Conservation (phyloP, 2,113 vertebrate genomes). For the Serinus canaria region DNA sequence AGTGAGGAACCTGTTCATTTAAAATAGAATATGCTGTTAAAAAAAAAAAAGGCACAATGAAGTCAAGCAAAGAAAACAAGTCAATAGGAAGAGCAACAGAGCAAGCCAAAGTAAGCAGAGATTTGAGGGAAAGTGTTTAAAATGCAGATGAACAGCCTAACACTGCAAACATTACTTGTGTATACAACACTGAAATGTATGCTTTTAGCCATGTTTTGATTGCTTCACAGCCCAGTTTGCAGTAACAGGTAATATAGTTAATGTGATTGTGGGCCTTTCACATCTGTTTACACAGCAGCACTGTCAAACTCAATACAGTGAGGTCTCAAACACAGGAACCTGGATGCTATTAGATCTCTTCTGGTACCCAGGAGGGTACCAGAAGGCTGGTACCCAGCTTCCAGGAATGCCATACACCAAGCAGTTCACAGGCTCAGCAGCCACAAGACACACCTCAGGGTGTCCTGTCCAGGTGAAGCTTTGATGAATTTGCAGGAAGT, state of each 20-base stretch:
- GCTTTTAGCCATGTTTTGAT: not conserved
- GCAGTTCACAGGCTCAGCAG: fast-evolving
- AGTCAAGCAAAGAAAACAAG: not conserved
- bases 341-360: not conserved
- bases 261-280: not conserved
- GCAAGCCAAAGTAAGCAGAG: not conserved
- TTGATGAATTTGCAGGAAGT: not conserved
- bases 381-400: not conserved
- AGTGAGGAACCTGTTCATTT: not conserved
- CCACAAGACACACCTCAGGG: not conserved
- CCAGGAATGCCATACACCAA: not conserved
- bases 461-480: fast-evolving
- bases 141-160: not conserved
- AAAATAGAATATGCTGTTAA: not conserved
- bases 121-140: not conserved
- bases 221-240: not conserved
- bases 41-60: not conserved
- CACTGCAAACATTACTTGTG: not conserved
- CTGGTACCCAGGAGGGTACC: no score
- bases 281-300: not conserved
- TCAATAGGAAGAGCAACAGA: not conserved
- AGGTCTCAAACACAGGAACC: not conserved
- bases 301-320: not conserved
- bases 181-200: not conserved
- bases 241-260: not conserved